Percentiles rank a stretch among this genome's conserved stretches.
Conservation (phyloP, 2,797 vertebrate genomes). For the Kryptolebias ocellatus region DNA sequence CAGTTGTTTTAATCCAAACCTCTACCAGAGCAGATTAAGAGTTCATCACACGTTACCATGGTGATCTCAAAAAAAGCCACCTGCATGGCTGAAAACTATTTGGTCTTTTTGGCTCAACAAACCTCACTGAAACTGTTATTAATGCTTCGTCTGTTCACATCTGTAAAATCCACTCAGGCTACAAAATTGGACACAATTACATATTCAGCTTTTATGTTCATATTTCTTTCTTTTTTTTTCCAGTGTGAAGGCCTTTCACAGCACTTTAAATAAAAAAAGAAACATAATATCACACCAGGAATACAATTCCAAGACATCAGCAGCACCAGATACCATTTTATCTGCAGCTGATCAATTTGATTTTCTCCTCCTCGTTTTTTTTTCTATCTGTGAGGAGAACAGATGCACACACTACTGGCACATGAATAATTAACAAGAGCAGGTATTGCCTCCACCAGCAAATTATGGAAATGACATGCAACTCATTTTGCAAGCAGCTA, state of each 20-base stretch:
- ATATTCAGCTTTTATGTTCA: too few relatives aligned
- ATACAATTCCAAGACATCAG: not conserved
- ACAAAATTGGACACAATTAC: too few relatives aligned
- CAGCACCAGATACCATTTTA: constrained; percentile 4
- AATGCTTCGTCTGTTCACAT: not conserved
- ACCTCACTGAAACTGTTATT: not conserved
- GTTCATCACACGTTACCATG: constrained; percentile 6
- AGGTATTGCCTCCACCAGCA: constrained; percentile 49
- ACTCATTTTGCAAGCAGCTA: constrained; percentile 43
- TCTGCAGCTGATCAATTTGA: constrained; percentile 34
- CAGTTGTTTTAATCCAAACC: too few relatives aligned
- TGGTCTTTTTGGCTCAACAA: too few relatives aligned
- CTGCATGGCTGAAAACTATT: not conserved
- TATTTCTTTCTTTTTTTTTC: not conserved
- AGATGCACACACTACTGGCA: constrained; percentile 68
- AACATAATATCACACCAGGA: not conserved
- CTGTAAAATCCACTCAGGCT: too few relatives aligned
- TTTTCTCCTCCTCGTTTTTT: constrained; percentile 35
- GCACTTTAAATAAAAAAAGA: not conserved
- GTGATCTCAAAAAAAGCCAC: not conserved
- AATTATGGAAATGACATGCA: constrained; percentile 63
- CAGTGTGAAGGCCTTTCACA: constrained; percentile 1
- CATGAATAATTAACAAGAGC: constrained; percentile 69
- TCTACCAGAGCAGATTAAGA: constrained; percentile 3
- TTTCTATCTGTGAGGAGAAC: constrained; percentile 53